A percentile compares a stretch with the other conserved stretches of the same genome.
phyloP scores from a whole-genome alignment of 2,113 vertebrate genomes.

The Illadopsis cleaveri region DNA sequence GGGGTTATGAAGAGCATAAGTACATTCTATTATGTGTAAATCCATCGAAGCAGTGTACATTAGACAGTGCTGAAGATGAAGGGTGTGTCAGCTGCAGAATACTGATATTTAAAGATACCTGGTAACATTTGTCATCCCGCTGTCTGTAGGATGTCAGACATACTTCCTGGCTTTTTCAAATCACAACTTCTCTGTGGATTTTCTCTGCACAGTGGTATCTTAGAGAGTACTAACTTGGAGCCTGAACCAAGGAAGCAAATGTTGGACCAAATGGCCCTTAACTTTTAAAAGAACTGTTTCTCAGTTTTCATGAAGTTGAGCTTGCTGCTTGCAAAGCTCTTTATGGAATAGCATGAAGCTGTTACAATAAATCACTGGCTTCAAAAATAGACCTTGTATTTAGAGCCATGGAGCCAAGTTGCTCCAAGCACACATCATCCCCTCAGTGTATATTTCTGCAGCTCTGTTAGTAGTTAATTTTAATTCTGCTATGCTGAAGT shows the following conservation, averaged over 20 bases:
- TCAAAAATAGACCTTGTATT: conserved; percentile 39
- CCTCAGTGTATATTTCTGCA: background rate
- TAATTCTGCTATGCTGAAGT: conserved; percentile 1
- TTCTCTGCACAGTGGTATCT: background rate
- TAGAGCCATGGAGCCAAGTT: conserved; percentile 1
- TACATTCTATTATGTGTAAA: background rate
- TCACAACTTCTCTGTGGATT: background rate
- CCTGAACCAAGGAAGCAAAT: background rate
- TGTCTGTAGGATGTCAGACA: background rate
- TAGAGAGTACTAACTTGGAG: background rate
- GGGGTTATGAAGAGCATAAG: background rate
- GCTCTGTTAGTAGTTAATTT: conserved; percentile 32
- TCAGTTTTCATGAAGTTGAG: background rate
- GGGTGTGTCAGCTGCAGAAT: background rate
- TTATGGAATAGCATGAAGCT: background rate
- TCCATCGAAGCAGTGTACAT: background rate
- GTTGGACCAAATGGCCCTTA: background rate
- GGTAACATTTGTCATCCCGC: background rate
- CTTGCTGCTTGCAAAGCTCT: background rate
- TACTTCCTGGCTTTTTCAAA: background rate
- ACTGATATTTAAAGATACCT: background rate
- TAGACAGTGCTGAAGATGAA: background rate
- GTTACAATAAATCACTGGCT: conserved; percentile 31
- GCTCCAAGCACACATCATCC: background rate
- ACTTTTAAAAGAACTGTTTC: background rate